Base-by-base conservation (phyloP, 2,113 vertebrate genomes). In the Epinephelus moara region DNA sequence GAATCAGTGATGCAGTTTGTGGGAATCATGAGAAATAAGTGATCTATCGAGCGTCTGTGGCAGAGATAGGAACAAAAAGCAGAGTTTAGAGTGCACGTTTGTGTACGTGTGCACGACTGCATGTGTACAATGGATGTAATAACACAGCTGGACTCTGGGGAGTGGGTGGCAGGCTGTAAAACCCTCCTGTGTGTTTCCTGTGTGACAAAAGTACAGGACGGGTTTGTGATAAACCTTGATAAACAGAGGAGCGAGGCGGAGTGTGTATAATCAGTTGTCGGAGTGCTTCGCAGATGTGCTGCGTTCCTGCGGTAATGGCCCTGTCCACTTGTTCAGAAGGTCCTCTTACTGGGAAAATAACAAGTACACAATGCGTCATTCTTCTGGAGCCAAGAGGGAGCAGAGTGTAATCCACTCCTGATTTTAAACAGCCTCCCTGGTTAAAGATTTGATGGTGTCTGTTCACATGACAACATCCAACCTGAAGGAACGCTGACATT, bases 201-300 rank as follows among this genome's bases (percentile, higher is more conserved):
- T 94, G 82, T 81, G 74, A 85, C 90, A 90, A 89, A 89, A 91
- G 75, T 75, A 62, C 75, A 84, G 47, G 64, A 84, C 88, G 88
- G 93, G 94, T 96, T 96, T 96, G 85, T 94, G 95, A 95, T 96
- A 92, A 95, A 92, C 96, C 93, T 90, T 90, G 95, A 94, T 97
- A 97, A 97, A 97, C 96, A 97, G 89, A 94, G 76, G 82, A 92
- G 84, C 21, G 19, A 92, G 90, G 90, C 87, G 47, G 90, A 89
- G 94, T 93, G 94, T 91, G 88, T 95, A 91, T 52, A 88, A 81
- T 89, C 86, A 86, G 70, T 93, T 95, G 94, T 94, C 92, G 87
- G 91, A 88, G 75, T 80, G 85, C 73, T 89, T 70, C 76, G 93
- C 94, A 92, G 93, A 92, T 91, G 92, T 82, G 86, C 87, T 67